Conservation (phyloP, 2,888 invertebrate species). For the Eilema caniola region DNA sequence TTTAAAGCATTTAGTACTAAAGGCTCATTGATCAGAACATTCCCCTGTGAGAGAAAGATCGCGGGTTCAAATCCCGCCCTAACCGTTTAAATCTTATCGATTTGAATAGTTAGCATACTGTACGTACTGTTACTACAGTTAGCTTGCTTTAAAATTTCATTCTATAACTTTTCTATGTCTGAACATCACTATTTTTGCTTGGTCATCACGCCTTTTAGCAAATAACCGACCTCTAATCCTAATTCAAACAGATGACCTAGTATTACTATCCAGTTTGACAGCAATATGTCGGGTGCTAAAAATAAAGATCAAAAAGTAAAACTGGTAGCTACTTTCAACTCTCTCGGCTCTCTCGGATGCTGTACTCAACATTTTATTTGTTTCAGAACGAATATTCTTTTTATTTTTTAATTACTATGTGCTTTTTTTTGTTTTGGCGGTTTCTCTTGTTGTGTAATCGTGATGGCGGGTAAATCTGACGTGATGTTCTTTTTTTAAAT, state of each 20-base stretch:
- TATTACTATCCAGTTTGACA: constrained; percentile 53
- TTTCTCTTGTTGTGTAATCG: constrained; percentile 20
- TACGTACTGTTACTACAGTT: too few relatives aligned
- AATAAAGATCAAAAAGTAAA: constrained; percentile 79
- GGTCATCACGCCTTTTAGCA: background rate
- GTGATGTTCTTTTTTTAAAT: background rate
- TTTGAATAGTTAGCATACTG: too few relatives aligned
- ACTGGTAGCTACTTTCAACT: constrained; percentile 76
- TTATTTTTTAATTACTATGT: constrained; percentile 14
- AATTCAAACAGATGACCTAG: constrained; percentile 53
- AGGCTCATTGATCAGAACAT: too few relatives aligned
- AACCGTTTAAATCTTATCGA: too few relatives aligned
- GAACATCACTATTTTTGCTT: background rate
- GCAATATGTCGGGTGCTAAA: constrained; percentile 57
- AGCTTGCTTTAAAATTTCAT: too few relatives aligned
- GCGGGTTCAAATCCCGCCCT: too few relatives aligned
- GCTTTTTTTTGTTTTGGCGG: constrained; percentile 11
- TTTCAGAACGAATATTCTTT: constrained; percentile 16
- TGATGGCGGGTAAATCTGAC: background rate
- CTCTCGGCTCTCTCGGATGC: constrained; percentile 74
- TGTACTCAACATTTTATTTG: constrained; percentile 60
- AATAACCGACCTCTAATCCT: constrained; percentile 25
- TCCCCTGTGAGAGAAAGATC: too few relatives aligned
- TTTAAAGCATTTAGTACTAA: too few relatives aligned
- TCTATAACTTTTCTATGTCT: too few relatives aligned